phyloP scores from a whole-genome alignment of 2,113 vertebrate genomes.

The Triplophysa tibetana region DNA sequence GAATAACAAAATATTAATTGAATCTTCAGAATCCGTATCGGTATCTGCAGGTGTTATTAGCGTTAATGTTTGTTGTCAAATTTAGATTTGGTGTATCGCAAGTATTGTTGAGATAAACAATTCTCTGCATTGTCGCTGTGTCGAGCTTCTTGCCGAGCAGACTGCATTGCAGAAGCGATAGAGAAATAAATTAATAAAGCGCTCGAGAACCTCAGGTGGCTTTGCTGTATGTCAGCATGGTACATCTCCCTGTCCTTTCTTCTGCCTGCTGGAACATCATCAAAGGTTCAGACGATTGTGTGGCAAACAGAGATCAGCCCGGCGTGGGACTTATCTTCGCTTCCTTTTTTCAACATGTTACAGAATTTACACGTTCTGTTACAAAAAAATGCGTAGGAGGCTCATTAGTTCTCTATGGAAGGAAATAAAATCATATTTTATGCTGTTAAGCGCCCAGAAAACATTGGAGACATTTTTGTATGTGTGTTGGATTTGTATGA shows the following conservation, averaged over 20 bases:
- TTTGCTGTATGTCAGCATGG: slow-evolving; percentile 15
- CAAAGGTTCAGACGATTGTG: not conserved
- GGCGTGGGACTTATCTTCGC: not conserved
- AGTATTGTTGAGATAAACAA: not conserved
- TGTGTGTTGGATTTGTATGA: slow-evolving; percentile 25
- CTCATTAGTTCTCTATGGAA: slow-evolving; percentile 36
- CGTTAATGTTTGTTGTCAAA: not conserved
- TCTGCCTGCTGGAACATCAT: not conserved
- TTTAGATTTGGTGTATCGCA: not conserved
- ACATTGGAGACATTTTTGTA: slow-evolving; percentile 10
- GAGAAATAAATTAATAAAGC: slow-evolving; percentile 43
- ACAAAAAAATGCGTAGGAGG: not conserved
- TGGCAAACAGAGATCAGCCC: not conserved
- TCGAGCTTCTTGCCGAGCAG: not conserved
- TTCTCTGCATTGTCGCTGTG: not conserved
- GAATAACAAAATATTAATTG: too few species aligned
- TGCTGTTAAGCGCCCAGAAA: slow-evolving; percentile 13
- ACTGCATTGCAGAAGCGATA: slow-evolving; percentile 53
- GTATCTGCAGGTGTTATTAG: too few species aligned
- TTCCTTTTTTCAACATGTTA: not conserved
- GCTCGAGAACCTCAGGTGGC: slow-evolving; percentile 17
- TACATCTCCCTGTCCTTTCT: not conserved
- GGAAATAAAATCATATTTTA: not conserved
- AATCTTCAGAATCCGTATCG: too few species aligned
- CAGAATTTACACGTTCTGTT: not conserved